Base-by-base conservation (phyloP, 2,797 vertebrate genomes). In the Trematomus bernacchii region DNA sequence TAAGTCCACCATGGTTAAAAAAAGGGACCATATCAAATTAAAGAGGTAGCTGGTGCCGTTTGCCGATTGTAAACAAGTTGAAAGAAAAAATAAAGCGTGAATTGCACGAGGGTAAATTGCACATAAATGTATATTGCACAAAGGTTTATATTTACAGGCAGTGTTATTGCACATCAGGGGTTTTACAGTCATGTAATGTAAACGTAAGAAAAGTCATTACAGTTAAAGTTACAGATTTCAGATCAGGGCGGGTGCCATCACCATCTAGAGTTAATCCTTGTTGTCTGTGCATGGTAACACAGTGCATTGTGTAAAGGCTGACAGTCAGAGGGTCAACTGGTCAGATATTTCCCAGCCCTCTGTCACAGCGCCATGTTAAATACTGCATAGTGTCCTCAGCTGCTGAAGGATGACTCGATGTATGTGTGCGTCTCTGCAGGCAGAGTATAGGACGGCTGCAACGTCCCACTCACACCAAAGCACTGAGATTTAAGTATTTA, bases 331-430 rank as follows among this genome's bases (percentile, higher is more conserved):
- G 87, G 87, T 88, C 85, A 87, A 84, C 80, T 81, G 82, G 86
- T 86, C 86, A 91, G 85, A 79, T 91, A 93, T 93, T 92, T 93
- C 83, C 85, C 91, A 91, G 86, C 50, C 66, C 37, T 58, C 85
- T 85, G 93, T 85, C 19, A 87, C 87, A 89, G 88, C 46, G 79
- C 71, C 74, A 87, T 90, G 90, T 92, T 90, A 92, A 92, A 93
- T 92, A 91, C 91, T 91, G 76, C 92, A 90, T 84, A 76, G 84
- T 79, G 73, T 88, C 87, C 85, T 87, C 76, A 89, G 77, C 72
- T 77, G 52, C 84, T 77, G 73, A 79, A 58, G 30, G 73, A 77
- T 76, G 82, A 73, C 75, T 61, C 44, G 6, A 82, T 73, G 76
- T 73, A 85, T 67, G 69, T 75, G 80, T 37, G 73, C 69, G 52